Evolutionary conservation across 2,113 vertebrate genomes (phyloP), one percentile per base, ranked within the genome.

Genomic region (Centropus unirufus): DNA sequence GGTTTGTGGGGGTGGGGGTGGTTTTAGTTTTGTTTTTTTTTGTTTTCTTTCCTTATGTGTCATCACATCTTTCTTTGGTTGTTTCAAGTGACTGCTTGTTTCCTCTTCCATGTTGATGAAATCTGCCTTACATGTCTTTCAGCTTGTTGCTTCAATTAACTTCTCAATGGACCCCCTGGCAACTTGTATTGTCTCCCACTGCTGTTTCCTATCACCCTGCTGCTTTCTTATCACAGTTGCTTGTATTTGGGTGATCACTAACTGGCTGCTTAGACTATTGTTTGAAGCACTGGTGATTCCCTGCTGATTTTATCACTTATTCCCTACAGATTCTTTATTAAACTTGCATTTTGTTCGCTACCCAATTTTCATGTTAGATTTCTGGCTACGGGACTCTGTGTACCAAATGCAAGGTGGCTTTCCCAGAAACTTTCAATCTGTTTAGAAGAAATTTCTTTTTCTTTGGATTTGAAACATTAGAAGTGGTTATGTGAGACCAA

Each of bases 81-180:
- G 11, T 46, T 77, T 83, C 59, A 36, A 36, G 22, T 76, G 82
- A 12, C 49, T 88, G 46, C 83, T 95, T 89, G 74, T 76, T 95
- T 88, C 68, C 64, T 92, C 76, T 95, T 86, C 95, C 54, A 52
- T 42, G n/a, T 77, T 92, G 87, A 55, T 93, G 80, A 82, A 82
- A 39, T 91, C 85, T 17, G 30, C 91, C 46, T 93, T 93, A 36
- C 8, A 5, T 78, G 89, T 90, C 34, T 95, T 93, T 94, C 82
- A 93, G 95, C 64, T 96, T 96, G 90, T 89, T 94, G 61, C 91
- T 97, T 97, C 97, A 96, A 92, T 98, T 97, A 97, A 95, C 63
- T 97, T 97, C 92, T 94, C 97, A 93, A 0, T 94, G 94, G 95
- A 93, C 87, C 94, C 86, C 96, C 90, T 51, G 54, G 88, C 70